Evolutionary conservation across 2,113 vertebrate species (phyloP).

Genomic region (Lonchura striata): DNA sequence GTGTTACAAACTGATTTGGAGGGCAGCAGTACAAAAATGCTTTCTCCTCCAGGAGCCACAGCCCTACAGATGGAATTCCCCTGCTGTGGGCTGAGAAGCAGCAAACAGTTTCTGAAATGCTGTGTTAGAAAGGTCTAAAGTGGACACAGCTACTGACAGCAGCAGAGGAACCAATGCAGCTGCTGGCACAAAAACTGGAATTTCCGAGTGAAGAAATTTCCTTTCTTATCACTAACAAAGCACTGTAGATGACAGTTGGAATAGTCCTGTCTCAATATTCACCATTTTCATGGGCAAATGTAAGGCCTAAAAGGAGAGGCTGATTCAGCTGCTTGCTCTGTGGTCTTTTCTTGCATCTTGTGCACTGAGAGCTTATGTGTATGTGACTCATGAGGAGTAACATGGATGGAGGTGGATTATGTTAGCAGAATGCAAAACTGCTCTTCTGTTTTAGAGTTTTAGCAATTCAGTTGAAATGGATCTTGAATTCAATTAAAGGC

Average conservation of each 20-base stretch:
- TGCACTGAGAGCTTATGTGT: background rate
- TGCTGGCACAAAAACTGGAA: background rate
- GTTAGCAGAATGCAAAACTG: slow-evolving; percentile 42
- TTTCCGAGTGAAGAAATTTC: background rate
- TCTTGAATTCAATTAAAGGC: slow-evolving; percentile 51
- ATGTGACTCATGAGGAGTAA: background rate
- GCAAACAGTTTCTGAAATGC: background rate
- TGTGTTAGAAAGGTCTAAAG: background rate
- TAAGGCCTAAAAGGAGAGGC: background rate
- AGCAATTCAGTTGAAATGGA: slow-evolving; percentile 35
- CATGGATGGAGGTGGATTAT: slow-evolving; percentile 46
- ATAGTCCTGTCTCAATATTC: background rate
- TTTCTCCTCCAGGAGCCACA: background rate
- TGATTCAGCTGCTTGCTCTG: background rate
- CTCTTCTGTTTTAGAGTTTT: slow-evolving; percentile 2
- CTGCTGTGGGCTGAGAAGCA: background rate
- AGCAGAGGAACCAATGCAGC: background rate
- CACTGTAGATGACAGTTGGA: background rate
- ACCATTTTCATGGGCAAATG: background rate
- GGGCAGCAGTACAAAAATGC: background rate
- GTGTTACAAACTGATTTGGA: background rate
- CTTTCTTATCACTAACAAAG: background rate
- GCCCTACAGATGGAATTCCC: background rate
- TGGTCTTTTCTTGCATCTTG: background rate
- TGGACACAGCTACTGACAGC: background rate